Evolutionary conservation across 2,888 invertebrate genomes (phyloP).

Genomic region (Eristalis arbustorum): DNA sequence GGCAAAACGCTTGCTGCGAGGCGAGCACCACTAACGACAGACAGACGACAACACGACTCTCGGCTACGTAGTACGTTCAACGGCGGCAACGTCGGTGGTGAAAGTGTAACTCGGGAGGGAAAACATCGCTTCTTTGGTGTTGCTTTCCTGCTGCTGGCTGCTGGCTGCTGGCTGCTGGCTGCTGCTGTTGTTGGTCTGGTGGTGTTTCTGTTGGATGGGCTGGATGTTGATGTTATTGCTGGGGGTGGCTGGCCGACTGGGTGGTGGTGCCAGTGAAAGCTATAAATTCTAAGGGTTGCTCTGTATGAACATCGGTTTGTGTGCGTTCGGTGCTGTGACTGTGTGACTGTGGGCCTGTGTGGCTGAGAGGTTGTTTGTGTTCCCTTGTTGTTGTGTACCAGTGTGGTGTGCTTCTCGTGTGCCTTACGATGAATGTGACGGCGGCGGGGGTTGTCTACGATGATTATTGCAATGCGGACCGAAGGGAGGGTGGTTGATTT

Average conservation of each 20-base stretch:
- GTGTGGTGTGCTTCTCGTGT: conserved; percentile 7
- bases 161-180: background rate
- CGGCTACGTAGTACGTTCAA: background rate
- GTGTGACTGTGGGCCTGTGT: conserved; percentile 18
- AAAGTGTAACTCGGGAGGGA: conserved; percentile 64
- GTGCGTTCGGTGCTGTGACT: background rate
- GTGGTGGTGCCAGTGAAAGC: conserved; percentile 62
- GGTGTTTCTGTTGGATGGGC: conserved; percentile 12
- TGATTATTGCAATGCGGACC: conserved; percentile 63
- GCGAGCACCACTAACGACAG: conserved; percentile 39
- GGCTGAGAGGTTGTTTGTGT: conserved; percentile 50
- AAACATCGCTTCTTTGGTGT: conserved; percentile 64
- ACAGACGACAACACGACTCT: conserved; percentile 54
- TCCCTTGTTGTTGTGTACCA: conserved; percentile 23
- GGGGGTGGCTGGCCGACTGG: conserved; percentile 54
- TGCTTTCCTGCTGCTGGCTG: conserved; percentile 25
- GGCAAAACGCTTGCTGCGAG: conserved; percentile 44
- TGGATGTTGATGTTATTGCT: conserved; percentile 57
- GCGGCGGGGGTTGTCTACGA: conserved; percentile 45
- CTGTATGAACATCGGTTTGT: background rate
- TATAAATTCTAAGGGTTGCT: conserved; percentile 68
- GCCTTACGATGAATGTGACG: background rate
- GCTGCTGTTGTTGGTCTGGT: background rate
- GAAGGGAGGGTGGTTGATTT: conserved; percentile 53
- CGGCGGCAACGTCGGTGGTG: conserved; percentile 34